phyloP scores from a whole-genome alignment of 2,888 invertebrate genomes.

The Caenorhabditis sp. region DNA sequence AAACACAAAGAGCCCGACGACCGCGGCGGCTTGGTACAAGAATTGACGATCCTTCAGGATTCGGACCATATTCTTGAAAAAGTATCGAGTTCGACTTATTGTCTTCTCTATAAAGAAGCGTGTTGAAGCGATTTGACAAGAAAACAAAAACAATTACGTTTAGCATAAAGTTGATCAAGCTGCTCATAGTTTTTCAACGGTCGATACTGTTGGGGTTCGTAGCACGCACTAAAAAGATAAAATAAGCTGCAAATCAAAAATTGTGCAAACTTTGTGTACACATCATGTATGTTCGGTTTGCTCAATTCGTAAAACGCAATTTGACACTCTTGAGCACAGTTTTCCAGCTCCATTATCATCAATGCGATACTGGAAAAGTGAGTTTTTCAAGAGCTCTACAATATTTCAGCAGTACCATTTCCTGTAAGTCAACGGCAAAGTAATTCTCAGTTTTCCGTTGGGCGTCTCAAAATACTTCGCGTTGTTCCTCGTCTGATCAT shows the following conservation, averaged over 20 bases:
- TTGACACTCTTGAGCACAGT: background rate
- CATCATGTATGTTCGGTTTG: conserved; percentile 31
- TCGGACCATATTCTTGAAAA: conserved; percentile 22
- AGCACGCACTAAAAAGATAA: conserved; percentile 30
- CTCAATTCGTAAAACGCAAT: conserved; percentile 31
- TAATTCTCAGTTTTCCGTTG: conserved; percentile 40
- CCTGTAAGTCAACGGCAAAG: conserved; percentile 24
- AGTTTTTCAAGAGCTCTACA: background rate
- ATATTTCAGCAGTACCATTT: conserved; percentile 5
- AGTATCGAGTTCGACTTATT: background rate
- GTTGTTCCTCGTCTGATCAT: conserved; percentile 13
- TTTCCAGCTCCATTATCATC: conserved; percentile 5
- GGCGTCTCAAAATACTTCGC: conserved; percentile 33
- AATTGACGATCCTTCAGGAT: conserved; percentile 19
- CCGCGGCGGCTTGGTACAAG: conserved; percentile 5
- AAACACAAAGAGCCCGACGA: conserved; percentile 12
- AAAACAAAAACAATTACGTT: conserved; percentile 7
- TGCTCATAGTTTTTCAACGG: conserved; percentile 23
- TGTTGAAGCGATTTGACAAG: background rate
- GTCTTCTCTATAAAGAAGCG: conserved; percentile 8
- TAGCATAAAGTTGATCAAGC: background rate
- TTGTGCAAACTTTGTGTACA: conserved; percentile 33
- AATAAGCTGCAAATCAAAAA: background rate
- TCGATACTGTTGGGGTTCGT: conserved; percentile 18
- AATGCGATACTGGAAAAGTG: conserved; percentile 19